phyloP scores from a whole-genome alignment of 2,888 invertebrate species.

The Aporophyla nigra region DNA sequence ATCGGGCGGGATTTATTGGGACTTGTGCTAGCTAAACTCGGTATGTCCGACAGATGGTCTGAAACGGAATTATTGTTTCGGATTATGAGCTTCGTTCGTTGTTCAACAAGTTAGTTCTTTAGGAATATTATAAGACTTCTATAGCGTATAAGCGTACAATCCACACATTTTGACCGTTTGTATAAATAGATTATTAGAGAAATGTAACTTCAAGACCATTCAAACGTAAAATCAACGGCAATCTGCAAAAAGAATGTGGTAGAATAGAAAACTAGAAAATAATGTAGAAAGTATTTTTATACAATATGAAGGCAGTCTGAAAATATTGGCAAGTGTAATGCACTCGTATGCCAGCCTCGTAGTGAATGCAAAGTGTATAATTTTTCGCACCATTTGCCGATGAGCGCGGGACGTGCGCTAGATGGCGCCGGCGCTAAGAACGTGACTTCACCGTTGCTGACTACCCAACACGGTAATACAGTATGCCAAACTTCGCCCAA shows the following conservation, averaged over 20 bases:
- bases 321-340: conserved; percentile 66
- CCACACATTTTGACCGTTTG: conserved; percentile 27
- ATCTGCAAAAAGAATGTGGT: conserved; percentile 22
- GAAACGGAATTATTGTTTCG: conserved; percentile 30
- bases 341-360: conserved; percentile 57
- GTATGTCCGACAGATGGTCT: conserved; percentile 25
- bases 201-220: conserved; percentile 2
- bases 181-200: conserved; percentile 33
- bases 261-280: conserved; percentile 42
- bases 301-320: conserved; percentile 42
- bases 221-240: conserved; percentile 7
- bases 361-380: conserved; percentile 78
- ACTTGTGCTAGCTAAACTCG: conserved; percentile 46
- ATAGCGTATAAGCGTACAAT: conserved; percentile 11
- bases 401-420: conserved; percentile 72
- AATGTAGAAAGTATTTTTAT: conserved; percentile 47
- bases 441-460: conserved; percentile 71
- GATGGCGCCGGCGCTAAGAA: conserved; percentile 75
- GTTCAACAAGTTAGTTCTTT: neutral
- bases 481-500: conserved; percentile 49
- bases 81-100: conserved; percentile 15
- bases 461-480: conserved; percentile 42
- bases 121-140: neutral
- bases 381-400: conserved; percentile 85
- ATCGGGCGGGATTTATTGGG: conserved; percentile 61